Base-by-base conservation (phyloP, 2,888 invertebrate species). In the Drosophila paranaensis region DNA sequence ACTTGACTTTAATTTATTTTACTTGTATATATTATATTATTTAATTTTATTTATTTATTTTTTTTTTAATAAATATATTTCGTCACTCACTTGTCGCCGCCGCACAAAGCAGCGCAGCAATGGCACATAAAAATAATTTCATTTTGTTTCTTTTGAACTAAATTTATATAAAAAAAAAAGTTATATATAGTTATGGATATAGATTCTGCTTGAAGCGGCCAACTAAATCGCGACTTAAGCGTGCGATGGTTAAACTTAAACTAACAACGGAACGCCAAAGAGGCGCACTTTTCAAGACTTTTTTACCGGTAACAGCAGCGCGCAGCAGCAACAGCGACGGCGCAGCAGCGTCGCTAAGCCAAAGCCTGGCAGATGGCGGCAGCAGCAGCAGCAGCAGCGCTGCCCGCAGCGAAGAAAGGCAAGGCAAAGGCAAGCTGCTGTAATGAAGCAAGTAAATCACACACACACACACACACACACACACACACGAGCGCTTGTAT, bases 201-300 rank as follows among this genome's bases (percentile, higher is more conserved):
- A n/a, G 10, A n/a, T 37, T 61, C 55, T 74, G 78, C 65, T 77
- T 66, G 11, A 66, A 60, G 55, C 79, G 66, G 40, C 57, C 66
- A 82, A 71, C 66, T 74, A 53, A 70, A 77, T 69, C 74, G 75
- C 88, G 82, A 88, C 91, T 88, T 81, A 81, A 77, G 89, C 82
- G 82, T 88, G 87, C 91, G 91, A 87, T 91, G 90, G 92, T 88
- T 92, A 89, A 90, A 91, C 91, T 91, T 91, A 90, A 91, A 93
- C 93, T 93, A 92, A 91, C 87, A 88, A 74, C 74, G 81, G 79
- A 89, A 84, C 82, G 82, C 65, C 87, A 81, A 81, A 83, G 86
- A 90, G 90, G 90, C 90, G 89, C 91, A 92, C 93, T 93, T 93
- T 93, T 93, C 92, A 93, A 92, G 92, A 92, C 92, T 93, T 92